A percentile compares a stretch with the other conserved stretches of the same genome.
These are phyloP conservation scores for Papilio elwesi DNA, from an alignment of 2,888 invertebrate species.

Conservation along the genomic window DNA sequence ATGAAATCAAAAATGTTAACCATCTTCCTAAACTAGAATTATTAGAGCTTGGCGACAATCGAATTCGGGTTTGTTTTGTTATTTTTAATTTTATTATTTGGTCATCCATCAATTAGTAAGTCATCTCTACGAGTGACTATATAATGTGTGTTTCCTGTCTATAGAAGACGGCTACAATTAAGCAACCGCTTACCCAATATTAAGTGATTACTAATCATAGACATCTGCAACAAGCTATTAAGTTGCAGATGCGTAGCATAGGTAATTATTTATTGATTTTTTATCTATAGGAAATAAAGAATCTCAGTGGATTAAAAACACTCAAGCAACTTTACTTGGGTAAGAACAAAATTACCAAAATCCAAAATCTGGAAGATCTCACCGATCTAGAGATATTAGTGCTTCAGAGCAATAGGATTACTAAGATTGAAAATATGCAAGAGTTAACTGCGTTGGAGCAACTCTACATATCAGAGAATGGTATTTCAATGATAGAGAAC, in stretches of 20 bases:
- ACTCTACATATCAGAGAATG: constrained; percentile 97
- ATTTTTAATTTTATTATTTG: constrained; percentile 3
- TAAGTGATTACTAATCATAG: too few species aligned
- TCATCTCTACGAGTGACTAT: too few species aligned
- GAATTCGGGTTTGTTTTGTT: constrained; percentile 87
- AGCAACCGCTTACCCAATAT: too few species aligned
- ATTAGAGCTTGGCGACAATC: constrained; percentile 98
- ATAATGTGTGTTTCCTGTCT: too few species aligned
- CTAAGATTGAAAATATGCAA: constrained; percentile 93
- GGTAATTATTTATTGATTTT: background rate
- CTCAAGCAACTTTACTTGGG: constrained; percentile 94
- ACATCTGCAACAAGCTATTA: too few species aligned
- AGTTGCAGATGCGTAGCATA: too few species aligned
- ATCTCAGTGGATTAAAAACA: constrained; percentile 89
- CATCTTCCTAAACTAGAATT: constrained; percentile 91
- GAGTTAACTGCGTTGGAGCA: constrained; percentile 90
- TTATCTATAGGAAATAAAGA: constrained; percentile 90
- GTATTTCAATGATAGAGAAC: constrained; percentile 91
- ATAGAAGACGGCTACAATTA: too few species aligned
- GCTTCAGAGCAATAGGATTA: constrained; percentile 95
- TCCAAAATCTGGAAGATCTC: constrained; percentile 91
- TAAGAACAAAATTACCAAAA: constrained; percentile 96
- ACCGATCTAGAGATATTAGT: constrained; percentile 91
- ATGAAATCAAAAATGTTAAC: constrained; percentile 93
- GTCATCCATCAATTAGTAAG: too few species aligned